These are phyloP conservation scores for Chondrosia reniformis DNA, from an alignment of 37 sponge, comb jelly and placozoan species.

Conservation along the genomic window DNA sequence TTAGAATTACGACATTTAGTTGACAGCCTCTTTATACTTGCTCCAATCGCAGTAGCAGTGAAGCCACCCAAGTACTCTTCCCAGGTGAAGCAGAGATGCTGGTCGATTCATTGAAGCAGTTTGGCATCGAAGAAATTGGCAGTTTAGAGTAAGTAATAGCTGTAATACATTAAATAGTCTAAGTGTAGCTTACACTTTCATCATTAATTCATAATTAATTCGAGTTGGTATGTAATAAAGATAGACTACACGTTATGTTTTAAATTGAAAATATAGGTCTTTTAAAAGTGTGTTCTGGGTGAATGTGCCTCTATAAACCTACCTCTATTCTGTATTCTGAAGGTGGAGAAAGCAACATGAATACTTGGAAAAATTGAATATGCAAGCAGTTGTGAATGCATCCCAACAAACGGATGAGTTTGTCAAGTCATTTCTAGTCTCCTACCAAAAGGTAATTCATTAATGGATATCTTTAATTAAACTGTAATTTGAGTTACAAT, in stretches of 20 bases:
- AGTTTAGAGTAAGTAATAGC: conserved; percentile 28
- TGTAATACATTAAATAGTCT: no score
- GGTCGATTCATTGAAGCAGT: conserved; percentile 42
- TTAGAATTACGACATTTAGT: no score
- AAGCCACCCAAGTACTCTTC: conserved; percentile 39
- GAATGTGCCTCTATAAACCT: no score
- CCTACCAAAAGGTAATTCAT: conserved; percentile 66
- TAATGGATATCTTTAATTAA: not conserved
- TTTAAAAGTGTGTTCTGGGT: not conserved
- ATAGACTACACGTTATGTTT: not conserved
- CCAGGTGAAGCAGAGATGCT: conserved; percentile 70
- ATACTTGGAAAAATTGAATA: conserved; percentile 60
- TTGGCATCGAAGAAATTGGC: conserved; percentile 58
- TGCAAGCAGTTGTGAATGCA: conserved; percentile 74
- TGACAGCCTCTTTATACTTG: no score
- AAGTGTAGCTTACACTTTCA: no score
- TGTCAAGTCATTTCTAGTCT: conserved; percentile 67
- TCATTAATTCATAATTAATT: no score
- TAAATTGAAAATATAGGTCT: not conserved
- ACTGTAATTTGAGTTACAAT: no score
- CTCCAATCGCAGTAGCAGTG: not conserved
- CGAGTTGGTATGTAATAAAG: no score
- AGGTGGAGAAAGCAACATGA: conserved; percentile 82
- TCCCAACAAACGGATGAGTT: conserved; percentile 63
- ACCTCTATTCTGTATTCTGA: no score